phyloP scores from a whole-genome alignment of 2,888 invertebrate species.

The Polymixis lichenea region DNA sequence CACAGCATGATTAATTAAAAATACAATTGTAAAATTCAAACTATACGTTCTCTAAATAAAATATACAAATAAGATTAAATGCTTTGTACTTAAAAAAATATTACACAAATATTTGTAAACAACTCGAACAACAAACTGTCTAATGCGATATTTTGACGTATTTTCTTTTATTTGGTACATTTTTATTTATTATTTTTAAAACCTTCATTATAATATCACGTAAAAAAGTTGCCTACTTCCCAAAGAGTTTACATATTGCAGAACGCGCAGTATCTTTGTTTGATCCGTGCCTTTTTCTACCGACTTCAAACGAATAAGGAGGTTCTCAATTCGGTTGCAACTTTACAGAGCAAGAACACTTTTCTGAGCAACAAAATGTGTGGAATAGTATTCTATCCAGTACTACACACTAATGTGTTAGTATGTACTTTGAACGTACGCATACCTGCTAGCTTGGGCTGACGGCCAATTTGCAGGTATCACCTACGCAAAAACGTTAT shows the following conservation, averaged over 20 bases:
- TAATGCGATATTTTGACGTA: neutral
- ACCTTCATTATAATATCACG: neutral
- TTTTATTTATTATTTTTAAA: neutral
- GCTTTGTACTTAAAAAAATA: constrained; percentile 9
- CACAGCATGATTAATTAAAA: constrained; percentile 6
- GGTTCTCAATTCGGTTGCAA: too few species aligned
- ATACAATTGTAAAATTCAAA: constrained; percentile 16
- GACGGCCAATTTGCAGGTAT: too few species aligned
- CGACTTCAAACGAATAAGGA: too few species aligned
- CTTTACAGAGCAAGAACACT: too few species aligned
- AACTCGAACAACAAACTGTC: constrained; percentile 10
- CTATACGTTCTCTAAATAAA: constrained; percentile 8
- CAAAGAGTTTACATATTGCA: neutral
- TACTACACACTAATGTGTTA: too few species aligned
- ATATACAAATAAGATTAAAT: constrained; percentile 4
- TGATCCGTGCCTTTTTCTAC: neutral
- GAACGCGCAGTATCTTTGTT: neutral
- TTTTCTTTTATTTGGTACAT: neutral
- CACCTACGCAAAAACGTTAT: too few species aligned
- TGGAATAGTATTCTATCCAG: too few species aligned
- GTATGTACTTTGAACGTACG: too few species aligned
- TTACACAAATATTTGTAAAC: constrained; percentile 21
- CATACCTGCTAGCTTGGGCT: too few species aligned
- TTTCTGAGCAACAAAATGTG: too few species aligned
- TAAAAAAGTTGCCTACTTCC: constrained; percentile 2